phyloP scores from a whole-genome alignment of 2,113 vertebrate genomes.

The Corythoichthys haematopterus region DNA sequence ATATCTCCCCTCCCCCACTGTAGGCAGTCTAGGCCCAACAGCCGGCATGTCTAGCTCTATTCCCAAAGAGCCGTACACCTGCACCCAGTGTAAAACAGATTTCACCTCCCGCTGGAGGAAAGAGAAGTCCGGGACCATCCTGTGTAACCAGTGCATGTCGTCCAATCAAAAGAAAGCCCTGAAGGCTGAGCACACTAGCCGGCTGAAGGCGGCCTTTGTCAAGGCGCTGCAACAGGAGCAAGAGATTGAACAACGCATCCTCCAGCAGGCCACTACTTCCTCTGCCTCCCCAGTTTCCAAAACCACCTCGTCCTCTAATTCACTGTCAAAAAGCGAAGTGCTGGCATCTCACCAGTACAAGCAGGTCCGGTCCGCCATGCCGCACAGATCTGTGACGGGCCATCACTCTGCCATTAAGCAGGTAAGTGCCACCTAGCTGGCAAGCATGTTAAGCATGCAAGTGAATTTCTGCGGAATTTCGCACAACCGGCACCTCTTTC shows the following conservation, averaged over 20 bases:
- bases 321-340: constrained; percentile 64
- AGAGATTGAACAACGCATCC: constrained; percentile 93
- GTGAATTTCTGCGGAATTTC: constrained; percentile 57
- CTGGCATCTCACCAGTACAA: constrained; percentile 74
- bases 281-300: constrained; percentile 54
- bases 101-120: constrained; percentile 98
- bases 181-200: constrained; percentile 92
- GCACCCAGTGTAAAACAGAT: constrained; percentile 94
- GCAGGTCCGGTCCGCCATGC: constrained; percentile 67
- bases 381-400: constrained; percentile 66
- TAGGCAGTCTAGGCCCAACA: constrained; percentile 74
- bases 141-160: constrained; percentile 96
- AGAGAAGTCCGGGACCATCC: constrained; percentile 85
- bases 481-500: constrained; percentile 80
- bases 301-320: constrained; percentile 54
- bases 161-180: constrained; percentile 94
- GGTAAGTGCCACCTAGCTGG: constrained; percentile 54
- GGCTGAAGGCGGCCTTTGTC: constrained; percentile 96
- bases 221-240: constrained; percentile 97
- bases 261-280: constrained; percentile 79
- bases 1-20: not conserved
- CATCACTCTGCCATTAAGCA: constrained; percentile 86
- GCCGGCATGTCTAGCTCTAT: constrained; percentile 41
- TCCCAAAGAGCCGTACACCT: constrained; percentile 87
- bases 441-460: not conserved